phyloP scores from a whole-genome alignment of 2,797 vertebrate species.

The Muscicapa striata region DNA sequence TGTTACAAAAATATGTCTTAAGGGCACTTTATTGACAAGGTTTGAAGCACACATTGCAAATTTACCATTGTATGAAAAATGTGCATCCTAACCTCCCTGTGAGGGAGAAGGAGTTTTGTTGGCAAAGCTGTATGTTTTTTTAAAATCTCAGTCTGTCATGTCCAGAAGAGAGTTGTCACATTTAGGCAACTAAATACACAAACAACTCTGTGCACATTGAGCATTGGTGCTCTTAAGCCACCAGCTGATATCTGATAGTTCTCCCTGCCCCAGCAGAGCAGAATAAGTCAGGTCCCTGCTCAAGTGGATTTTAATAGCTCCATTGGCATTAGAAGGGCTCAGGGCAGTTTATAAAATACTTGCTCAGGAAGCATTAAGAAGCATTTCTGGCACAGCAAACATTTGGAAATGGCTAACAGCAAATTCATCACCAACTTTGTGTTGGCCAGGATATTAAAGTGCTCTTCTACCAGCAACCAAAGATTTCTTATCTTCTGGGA shows the following conservation, averaged over 20 bases:
- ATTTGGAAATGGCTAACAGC: neutral
- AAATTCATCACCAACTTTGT: neutral
- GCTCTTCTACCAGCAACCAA: neutral
- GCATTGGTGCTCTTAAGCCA: neutral
- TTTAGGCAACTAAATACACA: neutral
- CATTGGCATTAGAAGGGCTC: neutral
- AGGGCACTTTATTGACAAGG: neutral
- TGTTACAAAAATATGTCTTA: neutral
- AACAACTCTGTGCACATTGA: neutral
- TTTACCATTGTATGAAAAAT: neutral
- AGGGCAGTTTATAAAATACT: neutral
- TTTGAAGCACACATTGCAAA: neutral
- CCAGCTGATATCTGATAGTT: neutral
- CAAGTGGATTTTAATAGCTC: constrained; percentile 8
- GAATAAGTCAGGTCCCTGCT: neutral
- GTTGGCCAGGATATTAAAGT: neutral
- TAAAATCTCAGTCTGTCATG: neutral
- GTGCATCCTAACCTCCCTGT: neutral
- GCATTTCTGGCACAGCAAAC: neutral
- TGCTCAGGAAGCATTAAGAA: neutral
- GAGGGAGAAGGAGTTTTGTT: neutral
- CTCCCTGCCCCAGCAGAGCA: neutral
- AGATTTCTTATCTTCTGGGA: neutral
- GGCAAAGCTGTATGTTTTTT: neutral
- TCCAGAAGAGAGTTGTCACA: neutral